These are phyloP conservation scores for Sitobion miscanthi DNA, from an alignment of 1,140 invertebrate species.

Conservation along the genomic window DNA sequence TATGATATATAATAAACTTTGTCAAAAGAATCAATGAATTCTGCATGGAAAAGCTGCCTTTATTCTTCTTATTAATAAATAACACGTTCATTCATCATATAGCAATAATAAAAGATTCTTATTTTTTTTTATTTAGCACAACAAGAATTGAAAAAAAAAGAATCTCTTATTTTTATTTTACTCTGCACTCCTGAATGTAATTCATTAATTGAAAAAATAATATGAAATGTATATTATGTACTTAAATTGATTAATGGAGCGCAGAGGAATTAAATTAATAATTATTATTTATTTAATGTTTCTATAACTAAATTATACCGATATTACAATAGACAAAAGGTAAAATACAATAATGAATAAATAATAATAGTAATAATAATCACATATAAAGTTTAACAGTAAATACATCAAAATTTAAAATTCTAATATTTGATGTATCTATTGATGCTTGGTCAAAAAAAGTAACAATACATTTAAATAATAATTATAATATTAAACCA, in stretches of 20 bases:
- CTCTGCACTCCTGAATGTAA: background rate
- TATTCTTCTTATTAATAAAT: constrained; percentile 23
- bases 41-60: background rate
- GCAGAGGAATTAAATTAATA: background rate
- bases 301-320: constrained; percentile 29
- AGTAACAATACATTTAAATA: constrained; percentile 33
- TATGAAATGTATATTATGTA: background rate
- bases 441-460: background rate
- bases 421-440: background rate
- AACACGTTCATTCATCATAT: background rate
- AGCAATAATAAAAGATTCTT: background rate
- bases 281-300: background rate
- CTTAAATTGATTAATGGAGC: background rate
- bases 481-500: constrained; percentile 25
- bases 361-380: constrained; percentile 25
- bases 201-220: background rate
- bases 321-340: constrained; percentile 15
- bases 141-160: background rate
- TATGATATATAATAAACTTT: constrained; percentile 5
- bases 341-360: constrained; percentile 24
- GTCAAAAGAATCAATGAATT: background rate
- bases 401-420: constrained; percentile 27
- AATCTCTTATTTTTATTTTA: constrained; percentile 7
- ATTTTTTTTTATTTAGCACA: background rate
- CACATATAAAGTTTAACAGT: constrained; percentile 19